Evolutionary conservation across 2,888 invertebrate genomes (phyloP).

Genomic region (Scelioninae gen. 2): DNA sequence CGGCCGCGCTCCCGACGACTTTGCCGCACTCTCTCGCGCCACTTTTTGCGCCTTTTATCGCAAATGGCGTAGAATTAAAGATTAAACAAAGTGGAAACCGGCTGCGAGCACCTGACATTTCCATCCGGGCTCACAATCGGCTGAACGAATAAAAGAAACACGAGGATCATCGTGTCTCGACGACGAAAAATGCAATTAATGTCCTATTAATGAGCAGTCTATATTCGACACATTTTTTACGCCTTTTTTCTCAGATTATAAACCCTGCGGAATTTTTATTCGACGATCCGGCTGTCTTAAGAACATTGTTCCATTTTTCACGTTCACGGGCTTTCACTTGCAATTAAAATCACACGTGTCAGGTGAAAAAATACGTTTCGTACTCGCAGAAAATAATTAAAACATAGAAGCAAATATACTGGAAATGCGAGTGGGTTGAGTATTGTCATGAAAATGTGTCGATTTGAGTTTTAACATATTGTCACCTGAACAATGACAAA

Average conservation of each 20-base stretch:
- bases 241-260: slow-evolving; percentile 5
- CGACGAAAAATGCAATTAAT: slow-evolving; percentile 52
- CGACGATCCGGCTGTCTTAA: neutral
- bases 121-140: slow-evolving; percentile 53
- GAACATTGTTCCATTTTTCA: too few species aligned
- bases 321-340: too few species aligned
- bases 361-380: too few species aligned
- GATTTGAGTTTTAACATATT: too few species aligned
- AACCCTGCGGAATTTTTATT: neutral
- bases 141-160: slow-evolving; percentile 53
- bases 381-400: too few species aligned
- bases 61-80: slow-evolving; percentile 74
- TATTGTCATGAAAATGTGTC: too few species aligned
- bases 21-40: slow-evolving; percentile 58
- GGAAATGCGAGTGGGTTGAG: too few species aligned
- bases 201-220: slow-evolving; percentile 35
- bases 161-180: slow-evolving; percentile 46
- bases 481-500: too few species aligned
- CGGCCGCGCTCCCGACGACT: slow-evolving; percentile 51
- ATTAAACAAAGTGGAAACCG: slow-evolving; percentile 73
- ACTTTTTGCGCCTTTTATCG: slow-evolving; percentile 69
- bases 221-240: slow-evolving; percentile 31
- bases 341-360: too few species aligned
- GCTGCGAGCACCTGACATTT: slow-evolving; percentile 62
- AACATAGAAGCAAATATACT: too few species aligned